These are phyloP conservation scores for Diogma glabrata DNA, from an alignment of 2,888 invertebrate genomes.

Conservation along the genomic window DNA sequence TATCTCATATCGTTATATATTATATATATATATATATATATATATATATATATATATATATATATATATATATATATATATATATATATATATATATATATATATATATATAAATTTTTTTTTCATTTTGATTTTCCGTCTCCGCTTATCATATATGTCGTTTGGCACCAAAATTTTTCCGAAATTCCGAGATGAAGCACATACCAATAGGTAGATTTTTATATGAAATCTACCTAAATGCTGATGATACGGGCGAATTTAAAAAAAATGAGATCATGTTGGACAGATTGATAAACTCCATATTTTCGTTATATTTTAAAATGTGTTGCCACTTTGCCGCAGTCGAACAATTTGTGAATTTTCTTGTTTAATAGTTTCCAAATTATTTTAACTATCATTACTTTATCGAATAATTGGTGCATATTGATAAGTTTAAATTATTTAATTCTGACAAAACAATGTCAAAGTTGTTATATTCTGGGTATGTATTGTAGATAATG, in stretches of 20 bases:
- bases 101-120: too few relatives aligned
- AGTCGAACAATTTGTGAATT: not conserved
- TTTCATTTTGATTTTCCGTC: too few relatives aligned
- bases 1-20: too few relatives aligned
- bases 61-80: too few relatives aligned
- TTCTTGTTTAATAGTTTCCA: not conserved
- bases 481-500: not conserved
- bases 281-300: not conserved
- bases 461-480: not conserved
- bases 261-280: not conserved
- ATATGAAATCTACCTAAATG: too few relatives aligned
- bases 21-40: too few relatives aligned
- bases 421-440: not conserved
- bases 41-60: too few relatives aligned
- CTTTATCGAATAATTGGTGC: not conserved
- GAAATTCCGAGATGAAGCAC: too few relatives aligned
- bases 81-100: too few relatives aligned
- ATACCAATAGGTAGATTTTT: too few relatives aligned
- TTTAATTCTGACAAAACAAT: not conserved
- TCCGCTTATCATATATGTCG: too few relatives aligned
- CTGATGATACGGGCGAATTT: not conserved
- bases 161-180: too few relatives aligned
- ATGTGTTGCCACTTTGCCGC: not conserved
- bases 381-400: not conserved
- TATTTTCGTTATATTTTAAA: slow-evolving; percentile 1